Base-by-base conservation (phyloP, 2,888 invertebrate species). In the Gnatocerus cornutus region DNA sequence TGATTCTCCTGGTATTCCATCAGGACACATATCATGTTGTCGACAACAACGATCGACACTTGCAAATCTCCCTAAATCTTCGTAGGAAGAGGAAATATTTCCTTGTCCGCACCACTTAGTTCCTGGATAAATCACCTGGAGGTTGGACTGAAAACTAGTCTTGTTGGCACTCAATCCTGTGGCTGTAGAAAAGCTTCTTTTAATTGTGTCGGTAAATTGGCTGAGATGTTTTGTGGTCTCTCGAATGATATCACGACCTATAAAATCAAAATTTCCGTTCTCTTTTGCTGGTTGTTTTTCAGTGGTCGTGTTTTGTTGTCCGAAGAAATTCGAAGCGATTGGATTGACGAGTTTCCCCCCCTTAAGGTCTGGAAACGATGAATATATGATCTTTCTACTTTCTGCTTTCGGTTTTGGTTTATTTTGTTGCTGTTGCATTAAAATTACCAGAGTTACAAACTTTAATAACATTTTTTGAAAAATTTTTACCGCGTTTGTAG, bases 21-120 rank as follows among this genome's bases (percentile, higher is more conserved):
- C 52, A 12, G 56, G 56, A 56, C 56, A 56, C n/a, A 21, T 29
- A 41, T 56, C 56, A 16, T 56, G 56, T 10, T 41, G 43, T 13
- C 56, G 10, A 12, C 56, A 56, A 13, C 56, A 56, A 21, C 9
- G 6, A 27, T 56, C 56, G 6, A 27, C 27, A 1, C 3, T n/a
- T 6, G 16, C 10, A 10, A 27, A 21, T 13, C 0, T 5, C 3
- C 56, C 43, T 10, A 56, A 29, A 12, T 43, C 56, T 4, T 27
- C 27, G 29, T 41, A 27, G n/a, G 27, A 27, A 7, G 8, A 9
- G 0, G 56, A 21, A 9, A 56, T 27, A 12, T 56, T 43, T 3
- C 56, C 56, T 8, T 43, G 27, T 6, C 56, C 56, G 21, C 56
- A 56, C 56, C 43, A 56, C 10, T 41, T 27, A 12, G 56, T 56